Evolutionary conservation across 2,113 vertebrate species (phyloP).

Genomic region (Notothenia rossii): DNA sequence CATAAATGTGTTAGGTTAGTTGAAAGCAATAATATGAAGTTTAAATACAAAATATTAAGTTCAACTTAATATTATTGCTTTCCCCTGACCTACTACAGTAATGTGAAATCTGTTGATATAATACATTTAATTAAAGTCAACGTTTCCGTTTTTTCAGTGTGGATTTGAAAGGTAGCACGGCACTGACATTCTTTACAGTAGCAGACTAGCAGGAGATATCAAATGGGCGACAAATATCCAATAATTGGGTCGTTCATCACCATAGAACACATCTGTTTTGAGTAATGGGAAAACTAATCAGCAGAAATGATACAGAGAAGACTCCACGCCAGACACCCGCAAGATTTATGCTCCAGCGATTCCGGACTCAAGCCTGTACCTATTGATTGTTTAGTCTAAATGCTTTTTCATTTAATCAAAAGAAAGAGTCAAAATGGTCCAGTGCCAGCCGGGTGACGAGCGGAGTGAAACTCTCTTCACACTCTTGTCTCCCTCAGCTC

Average conservation of each 20-base stretch:
- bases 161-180: conserved; percentile 14
- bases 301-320: conserved; percentile 77
- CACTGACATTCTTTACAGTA: conserved; percentile 41
- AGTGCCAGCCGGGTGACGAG: conserved; percentile 51
- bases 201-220: conserved; percentile 68
- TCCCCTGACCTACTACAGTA: too few species aligned
- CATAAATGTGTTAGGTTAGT: too few species aligned
- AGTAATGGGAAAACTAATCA: conserved; percentile 85
- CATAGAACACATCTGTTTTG: conserved; percentile 81
- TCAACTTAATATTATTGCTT: too few species aligned
- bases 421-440: conserved; percentile 62
- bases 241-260: conserved; percentile 83
- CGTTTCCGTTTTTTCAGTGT: background rate
- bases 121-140: conserved; percentile 3
- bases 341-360: conserved; percentile 78
- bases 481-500: background rate
- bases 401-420: conserved; percentile 77
- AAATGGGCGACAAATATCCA: conserved; percentile 82
- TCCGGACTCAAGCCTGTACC: conserved; percentile 63
- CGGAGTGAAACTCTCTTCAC: conserved; percentile 12
- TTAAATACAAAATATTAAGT: too few species aligned
- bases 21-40: too few species aligned
- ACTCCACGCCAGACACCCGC: conserved; percentile 56
- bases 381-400: conserved; percentile 80
- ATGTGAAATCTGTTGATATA: too few species aligned